Conservation (phyloP, 2,797 vertebrate species). For the Urocyon cinereoargenteus region DNA sequence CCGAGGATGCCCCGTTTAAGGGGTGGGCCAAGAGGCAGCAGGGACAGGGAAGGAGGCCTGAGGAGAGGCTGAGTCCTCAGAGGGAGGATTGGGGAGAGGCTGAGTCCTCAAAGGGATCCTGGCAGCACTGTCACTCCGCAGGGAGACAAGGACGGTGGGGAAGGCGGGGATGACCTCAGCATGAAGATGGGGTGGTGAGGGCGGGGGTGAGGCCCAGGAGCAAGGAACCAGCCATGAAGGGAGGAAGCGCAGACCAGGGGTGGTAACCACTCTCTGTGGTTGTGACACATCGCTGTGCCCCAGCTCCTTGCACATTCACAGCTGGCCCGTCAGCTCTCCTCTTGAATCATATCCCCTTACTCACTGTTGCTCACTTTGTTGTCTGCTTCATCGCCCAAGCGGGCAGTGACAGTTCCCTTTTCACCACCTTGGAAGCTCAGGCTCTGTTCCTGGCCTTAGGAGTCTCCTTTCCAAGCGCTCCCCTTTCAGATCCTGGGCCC, state of each 20-base stretch:
- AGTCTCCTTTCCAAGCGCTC: background rate
- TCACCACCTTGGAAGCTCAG: background rate
- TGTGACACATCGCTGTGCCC: background rate
- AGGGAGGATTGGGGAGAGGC: too few relatives aligned
- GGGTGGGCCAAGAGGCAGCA: background rate
- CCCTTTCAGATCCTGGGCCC: background rate
- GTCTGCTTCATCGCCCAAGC: slow-evolving; percentile 42
- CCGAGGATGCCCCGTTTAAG: background rate
- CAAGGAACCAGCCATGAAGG: background rate
- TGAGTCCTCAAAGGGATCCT: background rate
- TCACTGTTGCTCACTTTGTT: slow-evolving; percentile 66
- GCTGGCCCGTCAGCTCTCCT: background rate
- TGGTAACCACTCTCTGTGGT: slow-evolving; percentile 5
- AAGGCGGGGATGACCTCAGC: background rate
- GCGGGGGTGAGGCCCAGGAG: background rate
- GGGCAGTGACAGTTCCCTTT: slow-evolving; percentile 63
- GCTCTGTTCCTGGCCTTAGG: background rate
- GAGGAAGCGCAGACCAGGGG: background rate
- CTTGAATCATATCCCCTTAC: slow-evolving; percentile 79
- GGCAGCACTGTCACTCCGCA: background rate
- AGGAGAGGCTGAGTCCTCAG: too few relatives aligned
- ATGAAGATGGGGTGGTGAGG: background rate
- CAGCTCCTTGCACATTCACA: background rate
- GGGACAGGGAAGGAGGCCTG: background rate
- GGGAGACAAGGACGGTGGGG: background rate